Base-by-base conservation (phyloP, 2,113 vertebrate genomes). In the Stigmatopora argus region DNA sequence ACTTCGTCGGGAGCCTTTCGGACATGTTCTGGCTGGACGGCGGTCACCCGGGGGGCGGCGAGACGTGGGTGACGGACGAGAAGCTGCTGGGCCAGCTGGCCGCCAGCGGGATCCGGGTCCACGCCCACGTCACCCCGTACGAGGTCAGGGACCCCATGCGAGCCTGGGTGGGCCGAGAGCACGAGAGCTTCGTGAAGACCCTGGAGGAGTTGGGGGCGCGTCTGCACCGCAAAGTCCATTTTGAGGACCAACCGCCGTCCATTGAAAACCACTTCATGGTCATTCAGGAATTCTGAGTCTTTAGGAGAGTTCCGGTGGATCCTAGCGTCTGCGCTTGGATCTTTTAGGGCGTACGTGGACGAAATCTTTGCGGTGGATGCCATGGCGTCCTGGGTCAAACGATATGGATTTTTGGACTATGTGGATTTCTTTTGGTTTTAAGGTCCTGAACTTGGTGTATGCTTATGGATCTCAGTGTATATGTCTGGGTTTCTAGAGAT, bases 1-100 rank as follows among this genome's bases (percentile, higher is more conserved):
- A 82, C 81, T 97, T 99, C 67, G 74, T 95, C 34, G 83, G 84
- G 63, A 88, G 77, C 72, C 85, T 98, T 74, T 90, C 89, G 38
- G 92, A 93, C 26, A 92, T 99, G 83, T 98, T 93, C 87, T 99
- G 96, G 96, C 77, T 99, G 79, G 97, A 98, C 73, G 97, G 97
- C 0, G 97, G 97, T 6, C 97, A 99, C 80, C 95, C 97, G 0
- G 97, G 96, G 46, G 95, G 94, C 77, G 94, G 93, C 64, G 93
- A 95, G 78, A 99, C 97, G 47, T 99, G 97, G 97, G 90, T 98
- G 76, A 98, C 95, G 0, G 88, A 91, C 77, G 91, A 89, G 71
- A 88, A 89, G 74, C 88, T 89, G 38, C 85, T 99, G 81, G 89
- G 86, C 73, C 92, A 91, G 71, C 91, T 99, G 71, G 92, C 92